These are phyloP conservation scores for Lepus europaeus DNA, from an alignment of 2,113 vertebrate species.

Conservation along the genomic window DNA sequence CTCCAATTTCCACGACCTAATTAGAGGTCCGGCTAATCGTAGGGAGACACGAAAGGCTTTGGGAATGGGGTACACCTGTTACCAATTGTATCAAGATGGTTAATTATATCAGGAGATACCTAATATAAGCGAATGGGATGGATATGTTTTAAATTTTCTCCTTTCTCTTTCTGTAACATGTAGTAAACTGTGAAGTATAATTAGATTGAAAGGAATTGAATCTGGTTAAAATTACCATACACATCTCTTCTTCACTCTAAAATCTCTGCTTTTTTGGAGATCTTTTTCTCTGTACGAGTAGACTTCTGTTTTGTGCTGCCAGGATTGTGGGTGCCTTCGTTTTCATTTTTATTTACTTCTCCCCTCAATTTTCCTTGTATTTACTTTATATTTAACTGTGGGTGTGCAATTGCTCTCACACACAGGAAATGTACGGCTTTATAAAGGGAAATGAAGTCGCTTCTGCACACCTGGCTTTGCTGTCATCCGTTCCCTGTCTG, in stretches of 20 bases:
- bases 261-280: neutral
- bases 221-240: slow-evolving; percentile 39
- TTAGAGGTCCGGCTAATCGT: neutral
- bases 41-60: neutral
- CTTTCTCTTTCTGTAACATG: neutral
- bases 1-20: neutral
- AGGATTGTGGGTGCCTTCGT: neutral
- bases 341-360: slow-evolving; percentile 33
- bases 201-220: neutral
- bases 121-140: neutral
- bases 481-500: neutral
- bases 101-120: neutral
- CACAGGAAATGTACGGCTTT: neutral
- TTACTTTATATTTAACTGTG: neutral
- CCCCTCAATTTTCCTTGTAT: slow-evolving; percentile 33
- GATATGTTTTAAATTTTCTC: neutral
- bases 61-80: neutral
- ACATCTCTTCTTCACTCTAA: neutral
- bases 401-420: slow-evolving; percentile 21
- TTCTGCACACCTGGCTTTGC: neutral
- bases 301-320: neutral
- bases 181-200: neutral
- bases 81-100: neutral
- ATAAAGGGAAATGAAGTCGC: neutral
- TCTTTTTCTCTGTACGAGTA: neutral